Conservation (phyloP, 1,140 invertebrate genomes). For the Phthorimaea operculella region DNA sequence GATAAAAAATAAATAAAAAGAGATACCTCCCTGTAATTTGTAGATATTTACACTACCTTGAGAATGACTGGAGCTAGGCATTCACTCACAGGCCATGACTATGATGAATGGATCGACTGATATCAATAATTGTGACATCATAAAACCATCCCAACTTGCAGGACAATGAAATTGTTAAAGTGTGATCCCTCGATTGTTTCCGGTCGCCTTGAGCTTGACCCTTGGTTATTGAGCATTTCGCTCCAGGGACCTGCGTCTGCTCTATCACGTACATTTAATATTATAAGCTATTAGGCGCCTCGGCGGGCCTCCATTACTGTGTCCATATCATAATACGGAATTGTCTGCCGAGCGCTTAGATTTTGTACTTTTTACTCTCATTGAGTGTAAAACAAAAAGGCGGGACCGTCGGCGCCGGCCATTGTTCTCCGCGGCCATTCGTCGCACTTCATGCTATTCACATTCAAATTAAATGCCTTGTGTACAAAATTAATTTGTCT, state of each 20-base stretch:
- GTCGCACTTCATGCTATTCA: conserved; percentile 67
- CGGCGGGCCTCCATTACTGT: conserved; percentile 60
- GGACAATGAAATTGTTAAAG: not conserved
- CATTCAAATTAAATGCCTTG: conserved; percentile 67
- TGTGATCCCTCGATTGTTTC: conserved; percentile 24
- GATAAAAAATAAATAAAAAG: no score
- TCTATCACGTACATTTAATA: conserved; percentile 62
- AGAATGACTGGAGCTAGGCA: no score
- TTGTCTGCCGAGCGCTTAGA: conserved; percentile 58
- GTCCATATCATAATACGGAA: conserved; percentile 66
- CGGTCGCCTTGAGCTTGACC: conserved; percentile 29
- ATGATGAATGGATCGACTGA: no score
- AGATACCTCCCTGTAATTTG: no score
- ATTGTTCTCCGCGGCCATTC: conserved; percentile 65
- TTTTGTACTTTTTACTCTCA: conserved; percentile 59
- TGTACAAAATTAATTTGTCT: conserved; percentile 69
- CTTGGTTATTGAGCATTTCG: conserved; percentile 14
- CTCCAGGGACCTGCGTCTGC: conserved; percentile 14
- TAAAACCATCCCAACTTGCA: no score
- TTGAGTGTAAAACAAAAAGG: conserved; percentile 59
- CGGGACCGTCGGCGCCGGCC: conserved; percentile 56
- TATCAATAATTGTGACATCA: no score
- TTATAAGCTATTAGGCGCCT: conserved; percentile 64
- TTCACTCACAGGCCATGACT: no score
- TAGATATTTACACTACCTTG: no score